phyloP scores from a whole-genome alignment of 1,140 invertebrate species.

The Lerema accius region DNA sequence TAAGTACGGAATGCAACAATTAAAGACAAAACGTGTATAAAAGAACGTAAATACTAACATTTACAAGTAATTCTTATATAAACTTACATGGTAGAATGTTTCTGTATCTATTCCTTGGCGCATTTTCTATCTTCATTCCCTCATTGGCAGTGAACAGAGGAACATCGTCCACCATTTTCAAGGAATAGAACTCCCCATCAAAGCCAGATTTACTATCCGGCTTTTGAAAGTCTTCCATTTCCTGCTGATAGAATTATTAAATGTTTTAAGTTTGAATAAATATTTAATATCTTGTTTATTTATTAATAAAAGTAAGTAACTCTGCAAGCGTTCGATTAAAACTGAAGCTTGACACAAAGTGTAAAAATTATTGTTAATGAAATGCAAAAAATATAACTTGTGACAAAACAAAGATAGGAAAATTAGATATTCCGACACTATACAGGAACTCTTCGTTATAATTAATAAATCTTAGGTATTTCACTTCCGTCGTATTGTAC shows the following conservation, averaged over 20 bases:
- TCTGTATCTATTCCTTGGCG: conserved; percentile 97
- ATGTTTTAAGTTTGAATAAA: too few relatives aligned
- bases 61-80: too few relatives aligned
- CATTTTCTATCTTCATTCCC: conserved; percentile 95
- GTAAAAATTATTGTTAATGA: too few relatives aligned
- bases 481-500: background rate
- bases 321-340: background rate
- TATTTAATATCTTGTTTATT: too few relatives aligned
- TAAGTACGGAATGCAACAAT: too few relatives aligned
- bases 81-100: conserved; percentile 96
- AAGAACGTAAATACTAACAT: too few relatives aligned
- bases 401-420: background rate
- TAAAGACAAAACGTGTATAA: too few relatives aligned
- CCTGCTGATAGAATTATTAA: conserved; percentile 49
- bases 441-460: background rate
- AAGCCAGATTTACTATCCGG: conserved; percentile 86
- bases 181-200: conserved; percentile 98
- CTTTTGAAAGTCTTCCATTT: conserved; percentile 67
- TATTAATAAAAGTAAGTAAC: too few relatives aligned
- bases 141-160: conserved; percentile 95
- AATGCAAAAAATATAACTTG: background rate
- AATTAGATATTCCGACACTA: background rate
- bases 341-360: background rate
- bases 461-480: background rate
- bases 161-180: conserved; percentile 96